Evolutionary conservation across 2,888 invertebrate species (phyloP).

Genomic region (Agonopterix heracliana): DNA sequence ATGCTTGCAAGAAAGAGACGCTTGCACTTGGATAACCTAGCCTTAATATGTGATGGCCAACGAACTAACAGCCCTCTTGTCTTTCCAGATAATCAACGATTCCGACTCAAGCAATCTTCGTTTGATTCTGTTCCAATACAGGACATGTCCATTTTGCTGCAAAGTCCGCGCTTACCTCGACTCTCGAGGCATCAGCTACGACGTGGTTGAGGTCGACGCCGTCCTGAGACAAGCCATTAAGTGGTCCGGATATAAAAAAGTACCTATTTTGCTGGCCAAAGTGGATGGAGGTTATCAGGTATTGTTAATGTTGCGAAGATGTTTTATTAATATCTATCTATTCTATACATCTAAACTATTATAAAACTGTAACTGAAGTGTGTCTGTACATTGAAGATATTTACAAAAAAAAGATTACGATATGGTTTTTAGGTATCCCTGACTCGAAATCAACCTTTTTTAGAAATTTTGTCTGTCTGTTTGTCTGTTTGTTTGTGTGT

Average conservation of each 20-base stretch:
- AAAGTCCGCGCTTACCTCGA: slow-evolving; percentile 95
- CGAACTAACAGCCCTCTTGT: neutral
- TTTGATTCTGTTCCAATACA: slow-evolving; percentile 95
- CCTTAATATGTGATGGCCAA: too few relatives aligned
- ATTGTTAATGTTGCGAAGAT: slow-evolving; percentile 10
- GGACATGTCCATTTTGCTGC: slow-evolving; percentile 98
- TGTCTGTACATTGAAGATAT: neutral
- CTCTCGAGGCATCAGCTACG: slow-evolving; percentile 94
- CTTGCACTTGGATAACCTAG: too few relatives aligned
- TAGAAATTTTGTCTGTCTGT: too few relatives aligned
- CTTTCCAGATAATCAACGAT: slow-evolving; percentile 78
- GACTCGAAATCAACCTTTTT: too few relatives aligned
- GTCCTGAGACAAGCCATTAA: slow-evolving; percentile 92
- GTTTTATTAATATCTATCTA: neutral
- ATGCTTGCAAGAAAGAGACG: too few relatives aligned
- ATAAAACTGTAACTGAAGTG: neutral
- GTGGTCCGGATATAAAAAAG: slow-evolving; percentile 97
- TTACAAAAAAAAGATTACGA: too few relatives aligned
- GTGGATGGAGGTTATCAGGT: slow-evolving; percentile 84
- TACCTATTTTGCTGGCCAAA: slow-evolving; percentile 90
- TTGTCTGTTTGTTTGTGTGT: too few relatives aligned
- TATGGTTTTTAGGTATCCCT: too few relatives aligned
- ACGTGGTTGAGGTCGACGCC: slow-evolving; percentile 98
- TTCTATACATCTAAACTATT: too few relatives aligned
- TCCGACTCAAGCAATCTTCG: slow-evolving; percentile 82